Base-by-base conservation (phyloP, 2,888 invertebrate species). In the Oxytorus armatus region DNA sequence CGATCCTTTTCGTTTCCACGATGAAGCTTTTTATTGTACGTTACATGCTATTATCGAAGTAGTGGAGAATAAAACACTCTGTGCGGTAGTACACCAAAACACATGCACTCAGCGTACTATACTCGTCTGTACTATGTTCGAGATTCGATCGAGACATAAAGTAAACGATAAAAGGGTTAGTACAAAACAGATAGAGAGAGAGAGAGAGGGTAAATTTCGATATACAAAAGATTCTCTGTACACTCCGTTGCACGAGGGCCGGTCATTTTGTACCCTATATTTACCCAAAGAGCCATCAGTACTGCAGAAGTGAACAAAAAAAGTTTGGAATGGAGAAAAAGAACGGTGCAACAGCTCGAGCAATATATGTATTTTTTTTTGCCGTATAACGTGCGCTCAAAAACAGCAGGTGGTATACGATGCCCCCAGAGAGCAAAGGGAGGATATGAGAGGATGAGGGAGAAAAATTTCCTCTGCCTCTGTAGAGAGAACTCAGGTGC, bases 331-430 rank as follows among this genome's bases (percentile, higher is more conserved):
- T 23, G 61, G 23, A n/a, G 42, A 14, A 25, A 63, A 44, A 23
- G 44, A 44, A 63, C 8, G 61, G 44, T 44, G 25, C 23, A 23
- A 63, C 23, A 42, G 53, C 42, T 55, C 57, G 33, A 42, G 42
- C 44, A 33, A 69, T 68, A 25, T 16, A 42, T 33, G 29, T 29
- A 18, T 42, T 39, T 23, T 44, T 55, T 42, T 57, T 55, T 69
- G 18, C 55, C 16, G 44, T 18, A 63, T 36, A 55, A 39, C 55
- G 39, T 10, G 3, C 10, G 10, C 29, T 74, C 61, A 33, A 65
- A 63, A 77, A 63, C 77, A 74, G 73, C 74, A 77, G 74, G 49
- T 73, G 78, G 51, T 68, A 33, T 51, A 61, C 57, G 39, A 66
- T 61, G 23, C 61, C n/a, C 53, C 53, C 29, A 5, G 66, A 76